phyloP scores from a whole-genome alignment of 2,888 invertebrate genomes.

The Brassicogethes aeneus region DNA sequence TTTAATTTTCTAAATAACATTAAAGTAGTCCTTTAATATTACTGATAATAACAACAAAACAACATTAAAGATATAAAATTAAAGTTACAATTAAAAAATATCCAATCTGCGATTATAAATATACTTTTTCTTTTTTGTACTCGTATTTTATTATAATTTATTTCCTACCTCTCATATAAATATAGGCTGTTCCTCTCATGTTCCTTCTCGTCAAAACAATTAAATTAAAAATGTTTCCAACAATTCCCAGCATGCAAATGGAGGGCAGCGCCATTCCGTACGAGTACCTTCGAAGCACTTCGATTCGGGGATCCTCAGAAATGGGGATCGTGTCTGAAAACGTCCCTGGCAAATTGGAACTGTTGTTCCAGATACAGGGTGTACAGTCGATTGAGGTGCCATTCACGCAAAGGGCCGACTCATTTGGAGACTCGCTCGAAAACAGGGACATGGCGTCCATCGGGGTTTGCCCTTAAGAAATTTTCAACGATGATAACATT shows the following conservation, averaged over 20 bases:
- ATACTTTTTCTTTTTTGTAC: no score
- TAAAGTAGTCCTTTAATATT: no score
- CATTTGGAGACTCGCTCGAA: slow-evolving; percentile 35
- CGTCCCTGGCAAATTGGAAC: slow-evolving; percentile 25
- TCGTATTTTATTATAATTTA: no score
- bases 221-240: slow-evolving; percentile 70
- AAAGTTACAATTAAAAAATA: no score
- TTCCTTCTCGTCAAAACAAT: slow-evolving; percentile 67
- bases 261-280: slow-evolving; percentile 60
- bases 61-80: no score
- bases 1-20: no score
- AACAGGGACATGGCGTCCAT: slow-evolving; percentile 34
- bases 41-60: no score
- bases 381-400: slow-evolving; percentile 29
- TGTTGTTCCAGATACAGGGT: slow-evolving; percentile 32
- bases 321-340: slow-evolving; percentile 26
- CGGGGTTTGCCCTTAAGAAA: no score
- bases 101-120: no score
- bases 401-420: slow-evolving; percentile 31
- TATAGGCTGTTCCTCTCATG: slow-evolving; percentile 71
- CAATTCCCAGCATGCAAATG: slow-evolving; percentile 62
- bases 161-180: slow-evolving; percentile 65
- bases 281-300: slow-evolving; percentile 49
- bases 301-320: slow-evolving; percentile 51
- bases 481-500: no score